phyloP scores from a whole-genome alignment of 2,888 invertebrate species.

The Lasioglossum figueresi region DNA sequence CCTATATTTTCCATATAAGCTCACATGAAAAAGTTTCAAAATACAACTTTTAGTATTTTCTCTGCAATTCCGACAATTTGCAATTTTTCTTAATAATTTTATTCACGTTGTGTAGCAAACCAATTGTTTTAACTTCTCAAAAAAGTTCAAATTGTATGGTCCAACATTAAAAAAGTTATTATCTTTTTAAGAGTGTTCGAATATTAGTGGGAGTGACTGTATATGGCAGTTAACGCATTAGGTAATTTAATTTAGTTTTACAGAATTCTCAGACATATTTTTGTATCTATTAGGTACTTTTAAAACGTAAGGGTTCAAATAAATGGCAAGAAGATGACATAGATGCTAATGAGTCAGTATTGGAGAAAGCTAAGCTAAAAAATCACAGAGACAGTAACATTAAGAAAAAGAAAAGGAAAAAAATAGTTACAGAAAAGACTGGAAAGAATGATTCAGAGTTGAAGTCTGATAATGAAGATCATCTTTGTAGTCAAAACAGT shows the following conservation, averaged over 20 bases:
- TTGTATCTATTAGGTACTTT: constrained; percentile 28
- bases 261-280: not conserved
- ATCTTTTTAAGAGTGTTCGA: no score
- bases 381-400: constrained; percentile 10
- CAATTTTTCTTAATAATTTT: no score
- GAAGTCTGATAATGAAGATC: constrained; percentile 19
- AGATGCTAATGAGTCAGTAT: constrained; percentile 14
- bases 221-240: not conserved
- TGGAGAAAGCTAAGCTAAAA: constrained; percentile 56
- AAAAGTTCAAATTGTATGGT: no score
- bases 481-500: constrained; percentile 13
- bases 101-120: no score
- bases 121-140: no score
- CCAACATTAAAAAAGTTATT: no score
- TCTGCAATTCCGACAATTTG: no score
- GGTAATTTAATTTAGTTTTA: not conserved
- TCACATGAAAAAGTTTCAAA: no score
- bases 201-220: no score
- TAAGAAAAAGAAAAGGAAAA: constrained; percentile 21
- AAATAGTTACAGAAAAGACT: not conserved
- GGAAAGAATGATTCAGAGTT: constrained; percentile 12
- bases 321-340: constrained; percentile 33
- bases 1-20: no score
- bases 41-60: no score
- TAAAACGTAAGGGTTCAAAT: constrained; percentile 41